A percentile compares a stretch with the other conserved stretches of the same genome.
phyloP scores from a whole-genome alignment of 2,888 invertebrate genomes.

The Nowickia ferox region DNA sequence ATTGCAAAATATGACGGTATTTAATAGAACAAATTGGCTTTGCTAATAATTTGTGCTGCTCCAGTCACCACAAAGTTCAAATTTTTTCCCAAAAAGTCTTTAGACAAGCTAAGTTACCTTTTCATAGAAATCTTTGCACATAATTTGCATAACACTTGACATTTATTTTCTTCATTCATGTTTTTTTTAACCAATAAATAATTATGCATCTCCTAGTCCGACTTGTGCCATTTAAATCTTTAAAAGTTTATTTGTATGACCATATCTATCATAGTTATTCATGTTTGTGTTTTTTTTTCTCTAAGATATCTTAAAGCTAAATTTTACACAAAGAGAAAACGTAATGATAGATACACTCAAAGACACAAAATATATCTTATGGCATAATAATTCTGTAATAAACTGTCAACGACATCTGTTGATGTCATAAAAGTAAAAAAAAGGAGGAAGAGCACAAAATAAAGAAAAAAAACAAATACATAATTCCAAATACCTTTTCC shows the following conservation, averaged over 20 bases:
- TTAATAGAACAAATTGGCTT: no score
- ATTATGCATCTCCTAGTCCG: neutral
- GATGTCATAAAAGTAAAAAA: slow-evolving; percentile 80
- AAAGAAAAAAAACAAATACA: slow-evolving; percentile 7
- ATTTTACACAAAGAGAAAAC: slow-evolving; percentile 49
- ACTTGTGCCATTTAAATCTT: neutral
- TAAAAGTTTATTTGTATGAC: neutral
- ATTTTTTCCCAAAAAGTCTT: no score
- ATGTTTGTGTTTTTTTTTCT: slow-evolving; percentile 12
- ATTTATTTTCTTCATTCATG: slow-evolving; percentile 3
- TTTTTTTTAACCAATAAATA: slow-evolving; percentile 10
- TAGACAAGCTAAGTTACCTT: neutral
- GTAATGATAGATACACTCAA: slow-evolving; percentile 31
- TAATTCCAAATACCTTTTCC: slow-evolving; percentile 75
- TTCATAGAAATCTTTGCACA: neutral
- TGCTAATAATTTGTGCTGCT: no score
- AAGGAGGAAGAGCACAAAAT: slow-evolving; percentile 33
- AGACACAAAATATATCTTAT: slow-evolving; percentile 66
- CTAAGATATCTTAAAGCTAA: slow-evolving; percentile 23
- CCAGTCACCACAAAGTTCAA: no score
- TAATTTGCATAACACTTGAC: slow-evolving; percentile 1
- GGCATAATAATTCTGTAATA: slow-evolving; percentile 83
- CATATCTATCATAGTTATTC: neutral
- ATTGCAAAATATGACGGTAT: no score
- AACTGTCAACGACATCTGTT: slow-evolving; percentile 83